Evolutionary conservation across 2,888 invertebrate genomes (phyloP), one percentile per base, ranked within the genome.

Genomic region (Tetropium fuscum): DNA sequence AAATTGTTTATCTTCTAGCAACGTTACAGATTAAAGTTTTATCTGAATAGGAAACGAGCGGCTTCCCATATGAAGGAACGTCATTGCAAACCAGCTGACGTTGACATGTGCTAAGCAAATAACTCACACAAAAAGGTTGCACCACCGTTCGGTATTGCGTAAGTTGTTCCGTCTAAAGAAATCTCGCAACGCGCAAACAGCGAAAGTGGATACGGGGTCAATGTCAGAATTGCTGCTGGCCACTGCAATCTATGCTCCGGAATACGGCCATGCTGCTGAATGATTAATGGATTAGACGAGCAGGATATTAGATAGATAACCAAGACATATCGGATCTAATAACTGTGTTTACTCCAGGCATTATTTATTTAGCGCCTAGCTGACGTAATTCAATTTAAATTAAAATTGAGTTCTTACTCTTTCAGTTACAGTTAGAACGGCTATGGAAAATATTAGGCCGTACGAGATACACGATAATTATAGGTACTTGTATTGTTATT

Each of bases 131-230:
- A 51, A 27, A 25, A 38, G 11, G 27, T 27, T 51, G 27, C 40
- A 51, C 19, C 40, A 25, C 27, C 30, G 40, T 51, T 40, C 2
- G n/a, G 38, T n/a, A 40, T 51, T 51, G 51, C 51, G 27, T 51
- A 51, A 51, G 40, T 22, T 53, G 45, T 65, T 65, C 43, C 56
- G 56, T 44, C 53, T 63, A 51, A 49, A 51, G 66, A 58, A 58
- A 56, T 53, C 44, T 45, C 56, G 61, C 54, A 51, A 51, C 40
- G 13, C 16, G 13, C 16, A 40, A 51, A 40, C 51, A 20, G 67
- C 61, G 68, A 68, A 68, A 68, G 68, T 64, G 62, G 63, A 62
- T 56, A 60, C 41, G 63, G 56, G 65, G 65, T 68, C 68, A 68
- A 68, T 68, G 68, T 68, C 68, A 68, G 40, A 63, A 63, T 51